Evolutionary conservation across 2,888 invertebrate genomes (phyloP), one percentile per base, ranked within the genome.

Genomic region (Drosophila mimica): DNA sequence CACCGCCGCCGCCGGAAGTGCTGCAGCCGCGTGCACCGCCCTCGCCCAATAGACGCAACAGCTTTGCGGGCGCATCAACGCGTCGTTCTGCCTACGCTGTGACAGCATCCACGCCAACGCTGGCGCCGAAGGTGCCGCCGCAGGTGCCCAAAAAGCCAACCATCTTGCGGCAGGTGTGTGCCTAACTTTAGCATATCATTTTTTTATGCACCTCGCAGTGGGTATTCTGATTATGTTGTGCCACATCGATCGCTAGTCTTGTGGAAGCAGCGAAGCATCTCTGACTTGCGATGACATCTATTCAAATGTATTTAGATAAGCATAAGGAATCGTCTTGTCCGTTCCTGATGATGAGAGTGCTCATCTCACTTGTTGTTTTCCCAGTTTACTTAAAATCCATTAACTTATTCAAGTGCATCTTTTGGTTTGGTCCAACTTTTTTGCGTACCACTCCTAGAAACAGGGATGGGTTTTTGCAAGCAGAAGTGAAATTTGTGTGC

Each of bases 1-100:
- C 93, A 62, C 93, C 93, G 63, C 93, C 93, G 63, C 93, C 93
- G 1, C 93, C 93, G 38, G 93, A 93, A 83, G 84, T 93, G 49
- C 72, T 93, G 20, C 92, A 92, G 28, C 85, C 84, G 0, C 76
- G 79, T 6, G 91, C 92, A 72, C 89, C 91, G 28, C 89, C 91
- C 48, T 91, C 93, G 63, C 92, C 93, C 25, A 93, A 92, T 70
- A 82, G 93, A 25, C 91, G 93, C 68, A 93, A 93, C 74, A 93
- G 93, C 70, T 93, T 93, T 75, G 93, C 93, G 4, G 93, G 93
- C 8, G 92, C 93, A 17, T 91, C 93, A 3, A 91, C 91, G 43
- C 91, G 92, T 4, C 92, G 92, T 69, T 31, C 87, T 33, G 79
- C 82, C 77, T 81, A 86, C 87, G 43, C 65, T 57, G 57, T 57